Percentiles rank a stretch among this genome's conserved stretches.
Conservation (phyloP, 1,140 invertebrate genomes). For the Pteromalus puparum region DNA sequence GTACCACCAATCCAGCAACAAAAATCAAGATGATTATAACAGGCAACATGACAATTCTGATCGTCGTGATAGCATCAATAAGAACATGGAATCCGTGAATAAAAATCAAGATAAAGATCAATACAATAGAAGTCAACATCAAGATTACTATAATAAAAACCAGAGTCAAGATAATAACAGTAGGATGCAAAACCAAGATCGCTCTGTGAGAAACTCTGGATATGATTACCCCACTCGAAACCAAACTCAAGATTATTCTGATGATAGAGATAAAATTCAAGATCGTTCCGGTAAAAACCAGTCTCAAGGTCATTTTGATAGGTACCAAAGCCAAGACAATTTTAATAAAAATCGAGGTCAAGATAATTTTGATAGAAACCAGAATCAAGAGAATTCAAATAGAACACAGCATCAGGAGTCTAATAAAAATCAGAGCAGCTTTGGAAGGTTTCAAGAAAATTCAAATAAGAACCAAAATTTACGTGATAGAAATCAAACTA, state of each 20-base stretch:
- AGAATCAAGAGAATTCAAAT: background rate
- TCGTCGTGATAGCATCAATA: conserved; percentile 15
- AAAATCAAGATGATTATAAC: background rate
- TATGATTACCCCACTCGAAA: no score
- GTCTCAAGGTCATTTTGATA: background rate
- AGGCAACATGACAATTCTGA: background rate
- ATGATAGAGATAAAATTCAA: background rate
- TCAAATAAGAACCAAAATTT: background rate
- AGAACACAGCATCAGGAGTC: background rate
- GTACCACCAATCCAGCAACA: background rate
- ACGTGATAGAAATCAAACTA: conserved; percentile 16
- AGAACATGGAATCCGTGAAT: background rate
- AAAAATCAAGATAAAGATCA: background rate
- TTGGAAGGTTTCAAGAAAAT: background rate
- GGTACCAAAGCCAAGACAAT: background rate
- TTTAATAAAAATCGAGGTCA: conserved; percentile 2
- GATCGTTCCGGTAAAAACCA: background rate
- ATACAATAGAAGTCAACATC: background rate
- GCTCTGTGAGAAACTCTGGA: background rate
- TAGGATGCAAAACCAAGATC: background rate
- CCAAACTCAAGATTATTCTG: background rate
- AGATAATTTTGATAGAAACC: background rate
- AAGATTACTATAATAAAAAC: background rate
- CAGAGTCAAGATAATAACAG: background rate
- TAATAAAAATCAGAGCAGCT: conserved; percentile 6